Conservation (phyloP, 2,888 invertebrate genomes). For the Archips crataeganus region DNA sequence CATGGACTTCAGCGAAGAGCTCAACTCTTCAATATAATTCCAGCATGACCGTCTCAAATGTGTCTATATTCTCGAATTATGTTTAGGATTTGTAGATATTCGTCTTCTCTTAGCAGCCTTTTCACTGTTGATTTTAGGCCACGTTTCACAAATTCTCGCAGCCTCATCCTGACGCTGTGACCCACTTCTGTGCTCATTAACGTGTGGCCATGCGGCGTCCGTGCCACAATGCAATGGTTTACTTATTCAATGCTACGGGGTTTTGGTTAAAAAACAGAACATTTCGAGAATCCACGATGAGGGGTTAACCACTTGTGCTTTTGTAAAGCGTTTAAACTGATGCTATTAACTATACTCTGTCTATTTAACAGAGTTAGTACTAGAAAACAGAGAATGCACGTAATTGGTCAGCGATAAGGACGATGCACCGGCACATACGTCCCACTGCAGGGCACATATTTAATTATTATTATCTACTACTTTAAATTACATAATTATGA, state of each 20-base stretch:
- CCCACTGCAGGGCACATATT: no score
- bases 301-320: not conserved
- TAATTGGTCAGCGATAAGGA: no score
- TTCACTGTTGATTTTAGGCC: not conserved
- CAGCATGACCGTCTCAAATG: not conserved
- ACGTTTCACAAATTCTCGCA: constrained; percentile 19
- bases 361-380: no score
- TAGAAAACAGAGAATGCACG: no score
- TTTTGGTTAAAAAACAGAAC: constrained; percentile 10
- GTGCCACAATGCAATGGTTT: constrained; percentile 68
- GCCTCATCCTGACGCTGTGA: constrained; percentile 56
- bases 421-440: no score
- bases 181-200: constrained; percentile 75
- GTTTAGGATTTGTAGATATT: not conserved
- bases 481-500: no score
- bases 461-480: no score
- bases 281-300: not conserved
- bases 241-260: constrained; percentile 60
- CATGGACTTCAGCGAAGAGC: no score
- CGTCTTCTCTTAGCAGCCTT: not conserved
- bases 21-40: no score
- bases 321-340: not conserved
- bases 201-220: constrained; percentile 68
- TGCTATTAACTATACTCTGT: no score
- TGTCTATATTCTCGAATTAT: not conserved